Evolutionary conservation across 1,140 invertebrate species (phyloP), one percentile per base, ranked within the genome.

Genomic region (Sycobia sp.): DNA sequence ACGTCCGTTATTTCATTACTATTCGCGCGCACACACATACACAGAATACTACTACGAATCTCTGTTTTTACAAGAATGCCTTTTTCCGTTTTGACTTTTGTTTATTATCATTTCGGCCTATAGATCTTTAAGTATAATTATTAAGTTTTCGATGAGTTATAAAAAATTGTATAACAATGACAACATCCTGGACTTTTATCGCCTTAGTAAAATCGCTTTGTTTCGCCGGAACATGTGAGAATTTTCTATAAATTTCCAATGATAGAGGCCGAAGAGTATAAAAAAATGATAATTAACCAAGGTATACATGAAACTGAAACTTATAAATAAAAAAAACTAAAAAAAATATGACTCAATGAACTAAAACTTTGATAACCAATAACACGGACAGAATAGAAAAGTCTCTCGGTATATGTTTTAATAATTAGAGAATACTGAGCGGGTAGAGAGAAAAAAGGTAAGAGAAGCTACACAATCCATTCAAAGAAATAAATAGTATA

Each of bases 361-460:
- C 9, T 4, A 23, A 39, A 60, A 51, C 11, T 9, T 5, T 43
- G 8, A 14, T 29, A 44, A 54, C 46, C 43, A 43, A 55, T 25
- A 5, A 27, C 27, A 63, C 25, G 54, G 20, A 43, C 47, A 11
- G 10, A 56, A 62, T 49, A 55, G 32, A 62, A 62, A n/a, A n/a
- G n/a, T n/a, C n/a, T n/a, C n/a, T n/a, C n/a, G n/a, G n/a, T n/a
- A n/a, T n/a, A n/a, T n/a, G n/a, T 46, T 55, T 55, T 54, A 36
- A 53, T 20, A 67, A 72, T 36, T 57, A 43, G 38, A 51, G 46
- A 62, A 63, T 62, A 74, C 74, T 71, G 73, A 79, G 78, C 78
- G 80, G 81, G 81, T 81, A 82, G 81, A 82, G 80, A 82, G 81
- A 78, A 77, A 78, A 71, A 75, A 71, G 78, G 70, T 60, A 68